Conservation (phyloP, 2,888 invertebrate species). For the Sphaerophoria rueppellii region DNA sequence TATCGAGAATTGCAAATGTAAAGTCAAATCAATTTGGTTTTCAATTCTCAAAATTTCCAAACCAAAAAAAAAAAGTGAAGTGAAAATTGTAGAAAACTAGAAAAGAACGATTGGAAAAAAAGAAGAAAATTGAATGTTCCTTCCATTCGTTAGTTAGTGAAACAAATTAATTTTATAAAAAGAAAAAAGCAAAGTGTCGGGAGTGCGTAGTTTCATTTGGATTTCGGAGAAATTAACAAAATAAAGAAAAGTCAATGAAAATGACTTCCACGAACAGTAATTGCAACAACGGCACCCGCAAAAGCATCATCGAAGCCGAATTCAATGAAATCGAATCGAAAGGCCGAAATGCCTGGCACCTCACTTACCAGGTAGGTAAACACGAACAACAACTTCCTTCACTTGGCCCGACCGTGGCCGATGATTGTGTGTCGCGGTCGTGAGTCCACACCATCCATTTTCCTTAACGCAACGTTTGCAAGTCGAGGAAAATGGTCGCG, state of each 20-base stretch:
- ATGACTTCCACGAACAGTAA: constrained; percentile 69
- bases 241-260: constrained; percentile 28
- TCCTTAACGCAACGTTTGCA: neutral
- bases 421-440: neutral
- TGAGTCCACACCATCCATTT: constrained; percentile 3
- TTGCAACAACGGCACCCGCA: constrained; percentile 46
- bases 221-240: constrained; percentile 48
- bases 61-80: constrained; percentile 23
- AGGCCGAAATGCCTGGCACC: constrained; percentile 87
- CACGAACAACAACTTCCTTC: neutral
- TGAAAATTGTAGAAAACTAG: constrained; percentile 25
- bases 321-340: constrained; percentile 86
- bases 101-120: constrained; percentile 51
- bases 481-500: constrained; percentile 8
- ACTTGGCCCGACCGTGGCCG: no score
- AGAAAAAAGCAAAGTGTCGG: neutral
- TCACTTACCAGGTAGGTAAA: constrained; percentile 87
- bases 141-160: neutral
- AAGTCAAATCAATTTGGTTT: constrained; percentile 44
- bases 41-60: neutral
- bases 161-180: constrained; percentile 5
- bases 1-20: neutral
- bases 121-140: constrained; percentile 9
- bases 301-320: constrained; percentile 86
- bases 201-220: constrained; percentile 33